These are phyloP conservation scores for Apodemus speciosus DNA, from an alignment of 2,113 vertebrate genomes.

Conservation along the genomic window DNA sequence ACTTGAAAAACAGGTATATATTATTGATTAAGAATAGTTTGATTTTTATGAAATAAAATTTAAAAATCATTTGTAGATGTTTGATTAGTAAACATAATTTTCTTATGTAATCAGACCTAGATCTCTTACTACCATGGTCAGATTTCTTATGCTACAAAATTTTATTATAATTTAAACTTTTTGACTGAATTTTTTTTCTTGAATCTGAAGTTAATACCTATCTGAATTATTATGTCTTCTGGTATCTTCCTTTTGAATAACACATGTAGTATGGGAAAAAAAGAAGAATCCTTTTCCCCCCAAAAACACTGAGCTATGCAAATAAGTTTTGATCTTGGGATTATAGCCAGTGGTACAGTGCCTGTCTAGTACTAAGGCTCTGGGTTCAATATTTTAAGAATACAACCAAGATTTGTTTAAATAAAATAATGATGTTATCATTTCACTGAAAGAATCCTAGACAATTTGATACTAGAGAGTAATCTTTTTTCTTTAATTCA, in stretches of 20 bases:
- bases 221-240: conserved; percentile 7
- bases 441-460: conserved; percentile 8
- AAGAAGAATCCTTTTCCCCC: background rate
- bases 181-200: background rate
- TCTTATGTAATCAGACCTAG: background rate
- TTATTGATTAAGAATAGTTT: conserved; percentile 38
- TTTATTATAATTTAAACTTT: conserved; percentile 24
- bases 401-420: background rate
- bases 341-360: background rate
- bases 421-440: conserved; percentile 23
- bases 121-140: background rate
- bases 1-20: conserved; percentile 91
- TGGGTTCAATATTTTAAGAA: background rate
- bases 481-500: conserved; percentile 39
- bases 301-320: background rate
- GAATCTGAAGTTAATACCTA: background rate
- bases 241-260: background rate
- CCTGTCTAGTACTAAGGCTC: background rate
- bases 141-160: background rate
- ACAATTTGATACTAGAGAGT: conserved; percentile 25
- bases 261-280: background rate
- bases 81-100: conserved; percentile 25
- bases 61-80: conserved; percentile 14
- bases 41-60: conserved; percentile 49
- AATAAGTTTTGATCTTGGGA: background rate